phyloP scores from a whole-genome alignment of 2,888 invertebrate species.

The Phengaris arion region DNA sequence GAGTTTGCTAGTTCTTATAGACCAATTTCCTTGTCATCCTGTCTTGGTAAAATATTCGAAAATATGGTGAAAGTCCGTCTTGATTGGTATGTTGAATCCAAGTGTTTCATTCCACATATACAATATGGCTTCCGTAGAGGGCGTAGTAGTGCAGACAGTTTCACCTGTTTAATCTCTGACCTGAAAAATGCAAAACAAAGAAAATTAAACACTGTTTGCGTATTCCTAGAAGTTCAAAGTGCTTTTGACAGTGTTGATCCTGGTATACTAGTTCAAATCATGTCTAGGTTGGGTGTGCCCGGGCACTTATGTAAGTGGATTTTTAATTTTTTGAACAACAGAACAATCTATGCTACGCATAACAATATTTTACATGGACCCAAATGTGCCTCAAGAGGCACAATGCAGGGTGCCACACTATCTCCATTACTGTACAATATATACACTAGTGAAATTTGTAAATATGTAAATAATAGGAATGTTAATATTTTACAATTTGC shows the following conservation, averaged over 20 bases:
- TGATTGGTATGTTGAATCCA: no score
- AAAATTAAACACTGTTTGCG: conserved; percentile 33
- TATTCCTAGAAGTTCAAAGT: conserved; percentile 32
- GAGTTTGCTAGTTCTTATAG: conserved; percentile 34
- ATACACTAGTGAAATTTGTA: no score
- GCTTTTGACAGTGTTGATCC: conserved; percentile 29
- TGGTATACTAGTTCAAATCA: conserved; percentile 26
- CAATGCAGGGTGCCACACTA: no score
- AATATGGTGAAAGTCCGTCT: neutral
- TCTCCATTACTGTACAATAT: no score
- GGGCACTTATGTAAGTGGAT: conserved; percentile 35
- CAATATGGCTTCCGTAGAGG: no score
- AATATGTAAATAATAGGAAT: no score
- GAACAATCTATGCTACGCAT: no score
- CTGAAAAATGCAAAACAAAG: conserved; percentile 32
- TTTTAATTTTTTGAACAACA: conserved; percentile 16
- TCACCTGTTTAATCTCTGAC: neutral
- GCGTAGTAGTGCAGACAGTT: no score
- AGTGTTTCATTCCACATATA: no score
- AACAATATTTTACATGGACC: no score
- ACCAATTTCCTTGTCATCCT: conserved; percentile 35
- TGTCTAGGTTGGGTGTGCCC: conserved; percentile 32
- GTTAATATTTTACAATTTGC: no score
- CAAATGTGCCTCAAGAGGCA: no score
- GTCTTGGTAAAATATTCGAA: conserved; percentile 33